Conservation (phyloP, 2,113 vertebrate species). For the Neoarius graeffei region DNA sequence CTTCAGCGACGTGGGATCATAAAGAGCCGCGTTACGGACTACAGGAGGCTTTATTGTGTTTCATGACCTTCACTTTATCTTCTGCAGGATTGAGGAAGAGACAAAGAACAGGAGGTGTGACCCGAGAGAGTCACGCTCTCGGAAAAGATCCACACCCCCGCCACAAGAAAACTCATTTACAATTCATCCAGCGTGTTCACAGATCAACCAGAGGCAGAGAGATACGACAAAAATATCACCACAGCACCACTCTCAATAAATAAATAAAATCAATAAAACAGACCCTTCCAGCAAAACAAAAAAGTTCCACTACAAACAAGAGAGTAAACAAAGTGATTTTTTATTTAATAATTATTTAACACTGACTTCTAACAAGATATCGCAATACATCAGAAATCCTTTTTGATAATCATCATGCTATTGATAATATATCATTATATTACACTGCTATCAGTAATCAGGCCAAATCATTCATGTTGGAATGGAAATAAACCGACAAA, state of each 20-base stretch:
- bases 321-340: no score
- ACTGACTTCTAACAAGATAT: no score
- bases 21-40: neutral
- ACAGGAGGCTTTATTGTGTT: neutral
- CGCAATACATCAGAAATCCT: no score
- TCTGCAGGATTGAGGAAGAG: no score
- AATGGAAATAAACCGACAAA: no score
- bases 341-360: no score
- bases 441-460: no score
- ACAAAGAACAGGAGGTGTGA: neutral
- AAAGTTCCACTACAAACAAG: no score
- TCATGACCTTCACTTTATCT: neutral
- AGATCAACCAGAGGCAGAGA: neutral
- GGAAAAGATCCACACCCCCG: neutral
- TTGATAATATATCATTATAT: no score
- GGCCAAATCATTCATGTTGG: no score
- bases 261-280: no score
- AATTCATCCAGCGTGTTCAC: neutral
- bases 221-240: neutral
- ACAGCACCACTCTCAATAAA: neutral
- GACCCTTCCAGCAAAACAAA: neutral
- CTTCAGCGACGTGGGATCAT: slow-evolving; percentile 33
- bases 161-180: neutral
- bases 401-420: no score
- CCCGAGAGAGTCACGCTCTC: neutral